These are phyloP conservation scores for Semotilus atromaculatus DNA, from an alignment of 2,797 vertebrate genomes.

Conservation along the genomic window DNA sequence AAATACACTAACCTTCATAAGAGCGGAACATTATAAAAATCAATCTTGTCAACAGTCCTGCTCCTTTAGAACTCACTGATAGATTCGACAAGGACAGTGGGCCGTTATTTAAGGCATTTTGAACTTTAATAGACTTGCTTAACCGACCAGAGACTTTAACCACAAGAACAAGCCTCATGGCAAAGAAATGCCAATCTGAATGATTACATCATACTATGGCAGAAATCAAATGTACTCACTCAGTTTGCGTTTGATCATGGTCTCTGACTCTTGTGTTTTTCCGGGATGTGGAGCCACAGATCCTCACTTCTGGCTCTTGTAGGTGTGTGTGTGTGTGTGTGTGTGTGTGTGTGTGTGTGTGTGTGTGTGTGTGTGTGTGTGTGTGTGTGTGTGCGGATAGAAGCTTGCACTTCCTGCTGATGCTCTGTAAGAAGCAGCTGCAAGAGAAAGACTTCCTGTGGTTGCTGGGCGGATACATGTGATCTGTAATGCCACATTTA, in stretches of 20 bases:
- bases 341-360: constrained; percentile 12
- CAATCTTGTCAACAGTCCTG: not conserved
- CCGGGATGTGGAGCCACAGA: not conserved
- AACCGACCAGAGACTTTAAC: not conserved
- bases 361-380: constrained; percentile 12
- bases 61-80: not conserved
- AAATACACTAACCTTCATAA: constrained; percentile 5
- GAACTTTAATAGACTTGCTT: not conserved
- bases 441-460: constrained; percentile 54
- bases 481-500: not conserved
- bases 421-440: constrained; percentile 23
- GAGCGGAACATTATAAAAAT: constrained; percentile 11
- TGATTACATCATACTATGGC: not conserved
- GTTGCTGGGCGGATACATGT: constrained; percentile 18
- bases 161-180: constrained; percentile 15
- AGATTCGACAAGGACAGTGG: not conserved
- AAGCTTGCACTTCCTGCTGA: constrained; percentile 28
- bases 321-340: constrained; percentile 14
- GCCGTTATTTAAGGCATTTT: not conserved
- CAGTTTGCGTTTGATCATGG: constrained; percentile 74
- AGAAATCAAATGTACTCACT: constrained; percentile 71
- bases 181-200: not conserved
- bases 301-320: not conserved
- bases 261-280: constrained; percentile 49
- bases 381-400: constrained; percentile 15